These are phyloP conservation scores for Urocyon cinereoargenteus DNA, from an alignment of 2,797 vertebrate species.

Conservation along the genomic window DNA sequence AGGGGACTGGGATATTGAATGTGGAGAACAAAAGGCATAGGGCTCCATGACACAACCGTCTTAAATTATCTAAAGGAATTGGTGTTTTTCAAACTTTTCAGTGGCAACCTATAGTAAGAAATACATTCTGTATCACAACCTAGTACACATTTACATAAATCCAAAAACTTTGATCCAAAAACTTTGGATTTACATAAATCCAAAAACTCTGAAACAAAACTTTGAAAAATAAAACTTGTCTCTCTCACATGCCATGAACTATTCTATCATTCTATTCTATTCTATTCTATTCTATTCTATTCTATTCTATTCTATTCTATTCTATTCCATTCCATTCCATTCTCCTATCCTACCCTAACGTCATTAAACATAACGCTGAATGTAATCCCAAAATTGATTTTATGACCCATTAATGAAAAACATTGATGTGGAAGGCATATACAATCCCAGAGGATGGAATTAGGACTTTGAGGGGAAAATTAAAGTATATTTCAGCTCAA, in stretches of 20 bases:
- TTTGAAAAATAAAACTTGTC: neutral
- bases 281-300: neutral
- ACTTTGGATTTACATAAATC: neutral
- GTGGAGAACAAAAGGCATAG: neutral
- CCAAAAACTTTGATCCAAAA: neutral
- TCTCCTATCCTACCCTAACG: neutral
- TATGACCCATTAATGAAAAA: conserved; percentile 32
- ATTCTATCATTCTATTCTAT: neutral
- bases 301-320: neutral
- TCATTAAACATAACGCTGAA: neutral
- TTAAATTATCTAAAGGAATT: conserved; percentile 27
- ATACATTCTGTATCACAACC: neutral
- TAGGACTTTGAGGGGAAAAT: conserved; percentile 4
- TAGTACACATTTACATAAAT: neutral
- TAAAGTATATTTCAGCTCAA: conserved; percentile 47
- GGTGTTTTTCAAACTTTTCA: neutral
- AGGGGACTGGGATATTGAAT: neutral
- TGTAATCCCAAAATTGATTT: conserved; percentile 54
- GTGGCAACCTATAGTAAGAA: neutral
- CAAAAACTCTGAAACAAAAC: neutral
- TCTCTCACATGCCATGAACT: neutral
- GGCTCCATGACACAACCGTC: neutral
- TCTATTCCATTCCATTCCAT: neutral
- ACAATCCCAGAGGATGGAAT: neutral
- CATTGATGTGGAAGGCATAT: neutral